Base-by-base conservation (phyloP, 2,797 vertebrate species). In the Cyclopterus lumpus region DNA sequence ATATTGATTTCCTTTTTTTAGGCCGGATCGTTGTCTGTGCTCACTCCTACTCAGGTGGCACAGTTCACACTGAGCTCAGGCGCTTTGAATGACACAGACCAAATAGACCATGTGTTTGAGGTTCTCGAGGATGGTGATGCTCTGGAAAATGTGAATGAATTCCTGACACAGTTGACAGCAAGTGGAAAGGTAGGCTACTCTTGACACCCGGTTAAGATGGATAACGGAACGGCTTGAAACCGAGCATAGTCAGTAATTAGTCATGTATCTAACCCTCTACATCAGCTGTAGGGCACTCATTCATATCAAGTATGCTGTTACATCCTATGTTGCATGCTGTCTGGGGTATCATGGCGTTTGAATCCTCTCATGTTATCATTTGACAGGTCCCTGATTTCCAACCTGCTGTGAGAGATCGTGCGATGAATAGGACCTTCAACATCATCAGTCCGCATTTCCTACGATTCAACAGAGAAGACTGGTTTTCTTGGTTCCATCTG, bases 341-440 rank as follows among this genome's bases (percentile, higher is more conserved):
- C 11, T 40, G 32, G n/a, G 40, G 20, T 4, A 54, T 8, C 18
- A 11, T 53, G 44, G 26, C 26, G 15, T 67, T 55, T 36, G 36
- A n/a, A 14, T 32, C 32, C 4, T 51, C 34, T 20, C 1, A 0
- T 72, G n/a, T 75, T 8, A 1, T 65, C 5, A 55, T 71, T 73
- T 66, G 32, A 69, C 79, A 91, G 87, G 34, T 46, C 26, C 85
- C 70, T 30, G 40, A 70, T 15, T 77, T 89, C 48, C 67, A 65
- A 28, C 71, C 73, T 49, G 71, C 16, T 5, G 86, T 82, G 46
- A 81, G 83, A 69, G 88, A 91, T 55, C 44, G 68, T 2, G 16
- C 73, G 24, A 89, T 91, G 89, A 84, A 82, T 22, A 63, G 6
- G 72, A 89, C 88, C 62, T 90, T 86, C 67, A 4, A 1, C 22